Evolutionary conservation across 2,797 vertebrate genomes (phyloP).

Genomic region (Serranus cabrilla): DNA sequence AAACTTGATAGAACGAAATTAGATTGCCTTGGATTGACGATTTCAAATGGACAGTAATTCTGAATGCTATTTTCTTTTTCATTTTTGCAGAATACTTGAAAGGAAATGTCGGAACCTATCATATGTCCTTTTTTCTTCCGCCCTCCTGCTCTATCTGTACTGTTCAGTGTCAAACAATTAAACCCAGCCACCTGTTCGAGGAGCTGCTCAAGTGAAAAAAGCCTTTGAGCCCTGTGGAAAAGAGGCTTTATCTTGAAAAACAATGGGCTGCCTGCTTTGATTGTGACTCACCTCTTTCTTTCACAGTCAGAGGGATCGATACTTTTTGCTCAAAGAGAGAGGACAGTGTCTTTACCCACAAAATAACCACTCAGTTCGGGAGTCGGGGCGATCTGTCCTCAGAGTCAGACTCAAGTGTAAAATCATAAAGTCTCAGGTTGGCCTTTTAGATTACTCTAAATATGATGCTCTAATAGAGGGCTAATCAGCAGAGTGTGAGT

Average conservation of each 20-base stretch:
- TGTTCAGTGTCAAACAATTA: conserved; percentile 5
- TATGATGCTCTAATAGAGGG: background rate
- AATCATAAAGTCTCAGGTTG: background rate
- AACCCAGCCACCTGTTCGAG: conserved; percentile 23
- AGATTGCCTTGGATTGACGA: background rate
- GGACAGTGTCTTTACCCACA: conserved; percentile 1
- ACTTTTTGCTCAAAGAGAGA: background rate
- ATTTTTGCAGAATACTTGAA: background rate
- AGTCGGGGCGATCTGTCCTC: background rate
- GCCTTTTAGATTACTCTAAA: background rate
- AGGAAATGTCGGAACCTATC: background rate
- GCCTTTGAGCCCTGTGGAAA: background rate
- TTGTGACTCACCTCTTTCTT: conserved; percentile 7
- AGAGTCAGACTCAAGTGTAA: background rate
- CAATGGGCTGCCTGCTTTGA: conserved; percentile 13
- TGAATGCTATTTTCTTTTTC: background rate
- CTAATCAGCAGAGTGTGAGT: background rate
- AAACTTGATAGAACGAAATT: background rate
- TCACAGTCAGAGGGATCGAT: conserved; percentile 34
- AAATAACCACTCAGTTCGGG: background rate
- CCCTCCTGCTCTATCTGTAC: background rate
- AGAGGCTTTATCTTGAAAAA: conserved; percentile 15
- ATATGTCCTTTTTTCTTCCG: background rate
- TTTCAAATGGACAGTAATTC: background rate
- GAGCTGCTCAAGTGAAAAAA: background rate